phyloP scores from a whole-genome alignment of 2,113 vertebrate species.

The Solenodon paradoxus region DNA sequence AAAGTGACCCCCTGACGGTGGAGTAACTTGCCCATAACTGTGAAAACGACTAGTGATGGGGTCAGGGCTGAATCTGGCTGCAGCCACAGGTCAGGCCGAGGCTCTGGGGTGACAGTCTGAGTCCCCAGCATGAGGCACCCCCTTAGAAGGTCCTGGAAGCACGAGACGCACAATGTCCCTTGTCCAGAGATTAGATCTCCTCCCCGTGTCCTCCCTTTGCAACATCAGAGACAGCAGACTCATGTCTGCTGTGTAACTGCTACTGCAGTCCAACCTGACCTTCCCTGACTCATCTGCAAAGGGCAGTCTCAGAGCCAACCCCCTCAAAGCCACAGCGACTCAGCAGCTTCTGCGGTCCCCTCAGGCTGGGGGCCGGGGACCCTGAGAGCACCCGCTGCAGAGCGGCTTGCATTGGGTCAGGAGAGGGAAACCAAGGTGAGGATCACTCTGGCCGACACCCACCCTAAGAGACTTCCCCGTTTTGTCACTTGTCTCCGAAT shows the following conservation, averaged over 20 bases:
- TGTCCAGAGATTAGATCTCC: background rate
- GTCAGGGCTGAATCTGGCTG: background rate
- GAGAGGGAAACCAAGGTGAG: background rate
- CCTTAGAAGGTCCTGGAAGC: background rate
- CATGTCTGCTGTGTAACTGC: background rate
- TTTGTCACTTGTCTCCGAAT: background rate
- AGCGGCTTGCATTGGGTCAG: background rate
- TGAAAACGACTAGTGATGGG: background rate
- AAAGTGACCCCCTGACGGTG: background rate
- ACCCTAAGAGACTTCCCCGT: background rate
- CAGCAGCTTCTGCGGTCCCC: background rate
- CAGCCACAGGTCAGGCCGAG: background rate
- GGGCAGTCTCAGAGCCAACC: background rate
- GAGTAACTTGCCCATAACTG: background rate
- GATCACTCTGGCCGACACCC: background rate
- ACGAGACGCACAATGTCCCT: background rate
- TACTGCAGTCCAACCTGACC: too few species aligned
- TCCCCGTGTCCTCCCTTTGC: background rate
- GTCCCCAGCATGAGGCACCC: background rate
- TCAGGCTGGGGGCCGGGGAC: too few species aligned
- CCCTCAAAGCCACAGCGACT: background rate
- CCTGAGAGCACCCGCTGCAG: background rate
- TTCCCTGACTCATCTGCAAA: background rate
- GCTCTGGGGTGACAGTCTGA: background rate
- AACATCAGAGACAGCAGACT: background rate